Percentiles rank a stretch among this genome's conserved stretches.
These are phyloP conservation scores for Bradynema listronoti DNA, from an alignment of 1,140 invertebrate species.

Conservation along the genomic window DNA sequence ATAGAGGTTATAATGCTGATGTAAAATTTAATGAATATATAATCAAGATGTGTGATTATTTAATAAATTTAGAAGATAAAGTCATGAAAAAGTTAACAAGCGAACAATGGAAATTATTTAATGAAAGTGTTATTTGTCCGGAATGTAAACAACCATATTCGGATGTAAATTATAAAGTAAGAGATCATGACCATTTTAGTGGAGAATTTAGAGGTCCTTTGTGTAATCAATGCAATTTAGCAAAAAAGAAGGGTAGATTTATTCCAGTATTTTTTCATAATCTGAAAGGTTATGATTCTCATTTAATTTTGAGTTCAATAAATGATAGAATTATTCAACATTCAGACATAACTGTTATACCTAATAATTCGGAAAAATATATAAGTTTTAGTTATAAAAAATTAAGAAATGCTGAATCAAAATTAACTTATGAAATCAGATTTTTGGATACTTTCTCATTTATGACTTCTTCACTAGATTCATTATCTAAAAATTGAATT, in stretches of 20 bases:
- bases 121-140: slow-evolving; percentile 13
- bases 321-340: too few species aligned
- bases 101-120: slow-evolving; percentile 15
- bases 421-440: too few species aligned
- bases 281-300: too few species aligned
- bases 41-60: slow-evolving; percentile 18
- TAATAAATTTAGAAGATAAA: slow-evolving; percentile 23
- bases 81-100: slow-evolving; percentile 19
- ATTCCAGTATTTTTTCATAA: slow-evolving; percentile 20
- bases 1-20: slow-evolving; percentile 6
- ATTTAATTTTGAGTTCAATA: too few species aligned
- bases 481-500: too few species aligned
- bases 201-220: slow-evolving; percentile 17
- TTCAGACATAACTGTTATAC: too few species aligned
- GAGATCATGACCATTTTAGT: slow-evolving; percentile 28
- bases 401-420: too few species aligned
- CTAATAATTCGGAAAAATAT: too few species aligned
- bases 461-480: too few species aligned
- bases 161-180: slow-evolving; percentile 16
- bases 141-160: slow-evolving; percentile 24
- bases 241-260: slow-evolving; percentile 24
- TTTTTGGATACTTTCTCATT: too few species aligned
- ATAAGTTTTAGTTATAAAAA: too few species aligned
- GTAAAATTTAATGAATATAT: slow-evolving; percentile 26
- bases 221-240: slow-evolving; percentile 19